phyloP scores from a whole-genome alignment of 1,140 invertebrate genomes.

The Pinna nobilis region DNA sequence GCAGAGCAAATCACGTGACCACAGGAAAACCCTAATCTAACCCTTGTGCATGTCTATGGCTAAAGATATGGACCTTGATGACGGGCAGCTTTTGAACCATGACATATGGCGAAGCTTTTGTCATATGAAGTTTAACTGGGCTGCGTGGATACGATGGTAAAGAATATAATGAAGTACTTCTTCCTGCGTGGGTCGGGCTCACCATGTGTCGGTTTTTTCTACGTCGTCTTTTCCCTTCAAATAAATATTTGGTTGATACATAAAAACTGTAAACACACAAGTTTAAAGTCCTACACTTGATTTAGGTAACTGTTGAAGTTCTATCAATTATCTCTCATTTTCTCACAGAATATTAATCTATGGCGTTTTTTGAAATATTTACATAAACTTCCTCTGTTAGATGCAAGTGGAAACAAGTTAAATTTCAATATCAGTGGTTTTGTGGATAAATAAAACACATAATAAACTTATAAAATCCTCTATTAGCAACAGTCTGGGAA shows the following conservation, averaged over 20 bases:
- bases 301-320: no score
- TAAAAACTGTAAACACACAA: background rate
- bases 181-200: constrained; percentile 22
- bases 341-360: no score
- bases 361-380: no score
- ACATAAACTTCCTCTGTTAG: no score
- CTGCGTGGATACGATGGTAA: constrained; percentile 26
- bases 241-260: constrained; percentile 22
- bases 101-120: constrained; percentile 37
- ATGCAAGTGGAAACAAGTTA: no score
- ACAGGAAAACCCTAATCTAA: constrained; percentile 23
- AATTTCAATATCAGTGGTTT: no score
- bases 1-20: no score
- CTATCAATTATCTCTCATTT: no score
- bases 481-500: no score
- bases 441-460: no score
- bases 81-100: constrained; percentile 40
- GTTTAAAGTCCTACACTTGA: no score
- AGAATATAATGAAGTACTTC: constrained; percentile 6
- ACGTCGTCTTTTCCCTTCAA: constrained; percentile 45
- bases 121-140: constrained; percentile 43
- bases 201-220: constrained; percentile 30
- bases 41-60: constrained; percentile 30
- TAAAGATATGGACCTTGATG: constrained; percentile 45
- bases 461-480: no score